Percentiles rank a stretch among this genome's conserved stretches.
These are phyloP conservation scores for Apamea epomidion DNA, from an alignment of 2,888 invertebrate genomes.

Conservation along the genomic window DNA sequence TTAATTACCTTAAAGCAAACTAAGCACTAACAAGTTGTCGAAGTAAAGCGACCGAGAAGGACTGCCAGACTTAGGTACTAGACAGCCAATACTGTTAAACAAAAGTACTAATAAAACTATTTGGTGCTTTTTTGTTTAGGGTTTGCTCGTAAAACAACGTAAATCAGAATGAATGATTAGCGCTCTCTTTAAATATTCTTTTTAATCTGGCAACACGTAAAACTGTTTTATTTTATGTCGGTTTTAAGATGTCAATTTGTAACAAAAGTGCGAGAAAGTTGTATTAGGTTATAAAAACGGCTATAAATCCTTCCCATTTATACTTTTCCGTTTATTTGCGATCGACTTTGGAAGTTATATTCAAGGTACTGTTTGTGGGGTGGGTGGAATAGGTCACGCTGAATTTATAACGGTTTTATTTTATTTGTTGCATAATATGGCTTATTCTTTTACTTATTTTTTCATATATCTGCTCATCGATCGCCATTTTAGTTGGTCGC, in stretches of 20 bases:
- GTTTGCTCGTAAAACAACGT: slow-evolving; percentile 24
- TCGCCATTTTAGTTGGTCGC: slow-evolving; percentile 11
- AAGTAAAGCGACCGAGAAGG: slow-evolving; percentile 36
- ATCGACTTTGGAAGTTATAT: slow-evolving; percentile 75
- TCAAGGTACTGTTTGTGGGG: slow-evolving; percentile 67
- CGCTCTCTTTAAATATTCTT: slow-evolving; percentile 51
- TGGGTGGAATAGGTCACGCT: slow-evolving; percentile 59
- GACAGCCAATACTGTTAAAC: slow-evolving; percentile 21
- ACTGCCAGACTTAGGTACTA: slow-evolving; percentile 8
- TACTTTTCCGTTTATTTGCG: slow-evolving; percentile 78
- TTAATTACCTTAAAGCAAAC: slow-evolving; percentile 30
- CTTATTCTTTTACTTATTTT: slow-evolving; percentile 28
- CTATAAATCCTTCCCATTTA: slow-evolving; percentile 76
- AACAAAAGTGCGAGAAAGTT: slow-evolving; percentile 77
- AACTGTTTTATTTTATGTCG: slow-evolving; percentile 71
- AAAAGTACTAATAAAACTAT: slow-evolving; percentile 21
- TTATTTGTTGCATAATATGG: slow-evolving; percentile 49
- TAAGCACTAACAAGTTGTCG: slow-evolving; percentile 9
- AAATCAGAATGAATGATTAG: slow-evolving; percentile 42
- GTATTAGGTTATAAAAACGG: slow-evolving; percentile 77
- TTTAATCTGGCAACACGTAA: slow-evolving; percentile 59
- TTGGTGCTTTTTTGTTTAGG: background rate
- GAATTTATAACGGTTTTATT: slow-evolving; percentile 59
- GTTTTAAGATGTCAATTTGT: slow-evolving; percentile 78
- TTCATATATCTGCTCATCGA: slow-evolving; percentile 17